A percentile compares a stretch with the other conserved stretches of the same genome.
Conservation (phyloP, 2,113 vertebrate species). For the Leiothrix lutea region DNA sequence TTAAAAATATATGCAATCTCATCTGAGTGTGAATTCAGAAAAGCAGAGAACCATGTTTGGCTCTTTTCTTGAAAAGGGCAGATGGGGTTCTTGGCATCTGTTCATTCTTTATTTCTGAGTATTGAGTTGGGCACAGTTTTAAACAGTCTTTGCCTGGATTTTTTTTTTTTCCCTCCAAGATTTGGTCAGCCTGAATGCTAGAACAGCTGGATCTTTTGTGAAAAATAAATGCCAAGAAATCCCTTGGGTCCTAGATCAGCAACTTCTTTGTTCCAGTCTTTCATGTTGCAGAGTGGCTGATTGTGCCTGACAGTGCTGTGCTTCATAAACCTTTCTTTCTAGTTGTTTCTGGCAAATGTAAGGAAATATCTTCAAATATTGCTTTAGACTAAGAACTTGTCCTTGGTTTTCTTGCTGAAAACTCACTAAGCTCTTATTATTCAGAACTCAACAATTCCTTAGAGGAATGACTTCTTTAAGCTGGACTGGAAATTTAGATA, state of each 20-base stretch:
- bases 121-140: background rate
- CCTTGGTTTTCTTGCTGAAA: background rate
- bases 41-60: background rate
- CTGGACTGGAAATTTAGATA: background rate
- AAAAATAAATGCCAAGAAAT: background rate
- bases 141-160: background rate
- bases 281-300: background rate
- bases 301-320: background rate
- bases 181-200: background rate
- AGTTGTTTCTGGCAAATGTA: background rate
- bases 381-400: background rate
- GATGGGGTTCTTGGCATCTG: constrained; percentile 13
- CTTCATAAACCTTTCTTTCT: background rate
- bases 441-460: background rate
- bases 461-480: background rate
- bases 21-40: background rate
- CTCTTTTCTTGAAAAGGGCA: background rate
- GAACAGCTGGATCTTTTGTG: constrained; percentile 8
- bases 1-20: background rate
- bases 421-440: background rate
- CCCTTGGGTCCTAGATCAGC: background rate
- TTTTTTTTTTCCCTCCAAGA: background rate
- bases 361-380: background rate
- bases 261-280: background rate
- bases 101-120: background rate